Conservation (phyloP, 2,797 vertebrate genomes). For the Sebastolobus altivelis region DNA sequence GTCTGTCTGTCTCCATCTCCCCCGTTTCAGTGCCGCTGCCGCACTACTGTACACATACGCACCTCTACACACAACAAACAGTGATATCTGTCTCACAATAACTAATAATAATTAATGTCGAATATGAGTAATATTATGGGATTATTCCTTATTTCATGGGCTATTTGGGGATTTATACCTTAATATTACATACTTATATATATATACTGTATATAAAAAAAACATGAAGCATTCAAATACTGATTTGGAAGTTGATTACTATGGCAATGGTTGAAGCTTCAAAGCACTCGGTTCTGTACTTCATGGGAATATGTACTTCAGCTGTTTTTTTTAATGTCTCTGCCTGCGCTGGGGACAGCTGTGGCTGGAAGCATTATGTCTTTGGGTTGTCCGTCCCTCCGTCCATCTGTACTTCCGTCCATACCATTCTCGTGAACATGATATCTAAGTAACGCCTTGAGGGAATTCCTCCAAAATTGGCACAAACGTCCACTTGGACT, state of each 20-base stretch:
- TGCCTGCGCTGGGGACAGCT: background rate
- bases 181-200: no score
- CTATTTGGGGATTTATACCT: no score
- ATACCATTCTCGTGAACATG: background rate
- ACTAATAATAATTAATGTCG: background rate
- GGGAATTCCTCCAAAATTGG: background rate
- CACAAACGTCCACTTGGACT: accelerated
- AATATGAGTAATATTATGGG: background rate
- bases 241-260: no score
- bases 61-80: background rate
- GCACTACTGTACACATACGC: background rate
- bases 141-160: background rate
- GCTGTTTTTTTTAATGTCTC: background rate
- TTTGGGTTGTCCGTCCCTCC: background rate
- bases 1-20: no score
- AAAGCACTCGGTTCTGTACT: no score
- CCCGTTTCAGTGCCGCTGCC: no score
- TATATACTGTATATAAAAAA: no score
- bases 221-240: no score
- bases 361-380: background rate
- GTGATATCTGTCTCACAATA: background rate
- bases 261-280: no score
- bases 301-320: background rate
- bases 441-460: background rate
- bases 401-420: background rate